These are phyloP conservation scores for Stigmatopora argus DNA, from an alignment of 2,113 vertebrate genomes.

Conservation along the genomic window DNA sequence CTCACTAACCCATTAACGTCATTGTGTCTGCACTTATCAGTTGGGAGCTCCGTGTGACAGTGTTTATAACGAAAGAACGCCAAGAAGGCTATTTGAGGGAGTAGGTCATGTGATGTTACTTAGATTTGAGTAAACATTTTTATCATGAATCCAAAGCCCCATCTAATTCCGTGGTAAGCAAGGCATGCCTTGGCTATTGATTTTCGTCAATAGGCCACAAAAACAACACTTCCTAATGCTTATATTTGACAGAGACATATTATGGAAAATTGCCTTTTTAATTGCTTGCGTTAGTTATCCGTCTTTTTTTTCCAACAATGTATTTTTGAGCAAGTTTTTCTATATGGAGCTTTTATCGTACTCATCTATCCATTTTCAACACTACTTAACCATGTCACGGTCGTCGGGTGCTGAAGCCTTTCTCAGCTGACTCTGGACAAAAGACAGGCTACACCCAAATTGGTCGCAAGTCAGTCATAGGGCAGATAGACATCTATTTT, in stretches of 20 bases:
- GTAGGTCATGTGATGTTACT: background rate
- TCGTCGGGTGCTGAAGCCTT: too few relatives aligned
- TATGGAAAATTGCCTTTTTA: background rate
- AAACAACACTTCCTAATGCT: background rate
- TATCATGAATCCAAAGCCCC: background rate
- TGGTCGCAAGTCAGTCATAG: too few relatives aligned
- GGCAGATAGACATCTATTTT: too few relatives aligned
- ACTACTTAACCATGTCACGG: too few relatives aligned
- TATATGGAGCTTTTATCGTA: background rate
- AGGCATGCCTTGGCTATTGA: background rate
- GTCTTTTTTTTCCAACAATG: background rate
- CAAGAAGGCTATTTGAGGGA: background rate
- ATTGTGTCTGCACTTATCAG: constrained; percentile 39
- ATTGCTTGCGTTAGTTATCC: background rate
- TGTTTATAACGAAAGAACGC: constrained; percentile 21
- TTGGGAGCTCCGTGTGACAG: constrained; percentile 15
- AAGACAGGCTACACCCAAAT: too few relatives aligned
- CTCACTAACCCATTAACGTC: constrained; percentile 57
- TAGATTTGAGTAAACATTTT: background rate
- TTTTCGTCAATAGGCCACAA: background rate
- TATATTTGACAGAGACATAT: background rate
- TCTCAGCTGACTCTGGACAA: too few relatives aligned
- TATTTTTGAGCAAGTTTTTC: background rate
- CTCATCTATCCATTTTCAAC: too few relatives aligned
- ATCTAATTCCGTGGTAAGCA: background rate